Percentiles rank a stretch among this genome's conserved stretches.
These are phyloP conservation scores for Mesitornis unicolor DNA, from an alignment of 2,113 vertebrate species.

Conservation along the genomic window DNA sequence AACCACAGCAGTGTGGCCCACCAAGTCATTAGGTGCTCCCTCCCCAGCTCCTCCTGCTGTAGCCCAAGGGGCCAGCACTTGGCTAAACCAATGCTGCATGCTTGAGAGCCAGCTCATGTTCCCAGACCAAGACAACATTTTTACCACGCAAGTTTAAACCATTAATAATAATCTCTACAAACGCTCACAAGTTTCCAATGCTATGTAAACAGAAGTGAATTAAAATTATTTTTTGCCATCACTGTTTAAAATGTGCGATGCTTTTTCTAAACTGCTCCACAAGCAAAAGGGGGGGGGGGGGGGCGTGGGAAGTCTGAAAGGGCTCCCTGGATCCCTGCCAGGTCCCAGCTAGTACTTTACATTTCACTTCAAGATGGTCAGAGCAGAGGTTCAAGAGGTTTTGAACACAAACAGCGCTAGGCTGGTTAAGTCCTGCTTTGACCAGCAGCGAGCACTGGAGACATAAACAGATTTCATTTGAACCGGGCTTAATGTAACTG, in stretches of 20 bases:
- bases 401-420: not conserved
- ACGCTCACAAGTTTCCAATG: not conserved
- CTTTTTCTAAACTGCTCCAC: not conserved
- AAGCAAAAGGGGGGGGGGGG: not conserved
- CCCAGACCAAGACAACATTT: not conserved
- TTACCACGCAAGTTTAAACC: not conserved
- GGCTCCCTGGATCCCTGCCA: not conserved
- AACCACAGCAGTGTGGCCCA: not conserved
- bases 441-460: not conserved
- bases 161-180: not conserved
- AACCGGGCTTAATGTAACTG: not conserved
- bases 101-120: not conserved
- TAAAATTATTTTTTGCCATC: slow-evolving; percentile 20
- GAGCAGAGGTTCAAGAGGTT: slow-evolving; percentile 19
- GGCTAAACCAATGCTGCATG: not conserved
- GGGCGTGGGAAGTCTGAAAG: not conserved
- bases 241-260: not conserved
- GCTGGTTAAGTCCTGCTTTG: slow-evolving; percentile 25
- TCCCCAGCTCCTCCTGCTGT: fast-evolving
- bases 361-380: not conserved
- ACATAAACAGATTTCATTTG: slow-evolving; percentile 49
- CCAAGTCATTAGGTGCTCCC: not conserved
- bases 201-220: slow-evolving; percentile 46
- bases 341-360: not conserved
- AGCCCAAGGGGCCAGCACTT: fast-evolving